Evolutionary conservation across 2,797 vertebrate genomes (phyloP).

Genomic region (Dromococcyx pavoninus): DNA sequence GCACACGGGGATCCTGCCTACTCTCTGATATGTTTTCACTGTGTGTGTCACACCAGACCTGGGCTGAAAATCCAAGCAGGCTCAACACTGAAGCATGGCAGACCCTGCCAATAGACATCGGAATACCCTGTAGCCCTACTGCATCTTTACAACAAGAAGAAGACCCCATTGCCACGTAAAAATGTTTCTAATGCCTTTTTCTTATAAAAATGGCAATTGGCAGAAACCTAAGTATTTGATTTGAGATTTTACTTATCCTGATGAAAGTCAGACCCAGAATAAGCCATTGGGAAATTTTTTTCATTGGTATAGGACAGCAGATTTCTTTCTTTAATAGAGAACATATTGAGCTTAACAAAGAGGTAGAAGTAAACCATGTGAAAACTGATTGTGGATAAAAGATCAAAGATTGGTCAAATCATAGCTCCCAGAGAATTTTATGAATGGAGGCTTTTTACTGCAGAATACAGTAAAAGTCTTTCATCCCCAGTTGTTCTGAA

Average conservation of each 20-base stretch:
- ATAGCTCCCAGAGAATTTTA: background rate
- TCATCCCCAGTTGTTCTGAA: background rate
- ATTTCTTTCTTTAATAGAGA: background rate
- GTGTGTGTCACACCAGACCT: rapidly evolving
- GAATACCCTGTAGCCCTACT: background rate
- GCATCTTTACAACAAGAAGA: background rate
- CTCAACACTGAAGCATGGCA: background rate
- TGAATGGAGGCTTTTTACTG: background rate
- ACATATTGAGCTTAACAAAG: background rate
- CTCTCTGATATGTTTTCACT: background rate
- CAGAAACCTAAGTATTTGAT: background rate
- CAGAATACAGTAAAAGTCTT: background rate
- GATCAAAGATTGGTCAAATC: background rate
- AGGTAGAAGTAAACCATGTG: background rate
- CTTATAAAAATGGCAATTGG: background rate
- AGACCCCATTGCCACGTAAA: background rate
- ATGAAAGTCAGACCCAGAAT: background rate
- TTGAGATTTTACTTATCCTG: background rate
- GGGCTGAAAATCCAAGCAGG: background rate
- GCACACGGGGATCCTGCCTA: background rate
- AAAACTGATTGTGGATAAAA: background rate
- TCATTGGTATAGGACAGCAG: background rate
- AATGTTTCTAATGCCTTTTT: background rate
- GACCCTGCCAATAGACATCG: background rate
- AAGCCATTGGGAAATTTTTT: background rate